A percentile compares a stretch with the other conserved stretches of the same genome.
These are phyloP conservation scores for Periphyllus acericola DNA, from an alignment of 2,888 invertebrate species.

Conservation along the genomic window DNA sequence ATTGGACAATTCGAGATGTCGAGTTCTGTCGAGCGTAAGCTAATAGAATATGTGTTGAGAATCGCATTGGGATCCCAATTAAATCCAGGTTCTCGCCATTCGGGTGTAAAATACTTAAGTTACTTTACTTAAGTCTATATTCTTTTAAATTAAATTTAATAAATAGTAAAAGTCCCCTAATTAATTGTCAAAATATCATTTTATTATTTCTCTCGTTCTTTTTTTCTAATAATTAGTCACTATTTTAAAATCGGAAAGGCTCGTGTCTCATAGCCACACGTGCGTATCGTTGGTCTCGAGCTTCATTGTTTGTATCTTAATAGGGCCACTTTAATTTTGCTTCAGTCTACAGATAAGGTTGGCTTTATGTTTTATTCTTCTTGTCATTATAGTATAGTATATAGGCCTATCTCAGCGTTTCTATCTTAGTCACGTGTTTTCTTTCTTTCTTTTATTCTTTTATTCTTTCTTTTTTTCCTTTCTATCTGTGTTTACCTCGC, in stretches of 20 bases:
- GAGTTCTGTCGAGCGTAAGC: no score
- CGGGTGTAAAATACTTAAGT: no score
- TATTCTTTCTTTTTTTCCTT: background rate
- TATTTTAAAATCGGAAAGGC: background rate
- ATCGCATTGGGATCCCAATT: no score
- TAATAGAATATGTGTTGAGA: no score
- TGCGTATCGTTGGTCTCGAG: background rate
- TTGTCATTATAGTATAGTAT: background rate
- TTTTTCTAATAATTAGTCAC: background rate
- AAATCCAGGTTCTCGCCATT: no score
- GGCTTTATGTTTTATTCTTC: background rate
- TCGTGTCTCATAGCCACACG: background rate
- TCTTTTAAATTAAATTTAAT: no score
- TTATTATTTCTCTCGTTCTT: background rate
- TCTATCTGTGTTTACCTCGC: background rate
- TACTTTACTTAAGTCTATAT: no score
- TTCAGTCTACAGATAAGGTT: background rate
- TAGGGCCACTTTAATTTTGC: background rate
- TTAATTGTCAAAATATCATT: no score
- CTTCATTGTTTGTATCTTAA: background rate
- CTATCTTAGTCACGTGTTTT: constrained; percentile 14
- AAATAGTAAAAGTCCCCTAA: no score
- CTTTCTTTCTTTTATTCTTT: no score
- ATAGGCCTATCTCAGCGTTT: background rate
- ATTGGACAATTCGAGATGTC: no score